These are phyloP conservation scores for Menura novaehollandiae DNA, from an alignment of 2,113 vertebrate genomes.

Conservation along the genomic window DNA sequence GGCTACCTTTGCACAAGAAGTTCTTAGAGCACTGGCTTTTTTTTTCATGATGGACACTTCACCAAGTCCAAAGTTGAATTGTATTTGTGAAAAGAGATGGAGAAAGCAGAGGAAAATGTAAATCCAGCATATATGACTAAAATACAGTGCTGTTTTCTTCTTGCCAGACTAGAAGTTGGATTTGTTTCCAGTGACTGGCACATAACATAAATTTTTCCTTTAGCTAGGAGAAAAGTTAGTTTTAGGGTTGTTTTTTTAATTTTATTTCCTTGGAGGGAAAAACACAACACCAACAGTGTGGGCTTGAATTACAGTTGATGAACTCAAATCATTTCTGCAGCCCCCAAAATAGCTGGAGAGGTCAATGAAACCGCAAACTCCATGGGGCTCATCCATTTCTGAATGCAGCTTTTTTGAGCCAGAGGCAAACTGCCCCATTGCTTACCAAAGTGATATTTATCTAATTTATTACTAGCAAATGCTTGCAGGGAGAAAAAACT, in stretches of 20 bases:
- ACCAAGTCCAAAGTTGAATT: background rate
- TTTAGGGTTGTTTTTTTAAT: background rate
- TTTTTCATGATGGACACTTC: background rate
- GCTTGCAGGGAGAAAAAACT: background rate
- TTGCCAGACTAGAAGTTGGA: background rate
- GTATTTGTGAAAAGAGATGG: background rate
- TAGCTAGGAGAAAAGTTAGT: background rate
- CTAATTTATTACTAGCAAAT: slow-evolving; percentile 20
- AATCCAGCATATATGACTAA: background rate
- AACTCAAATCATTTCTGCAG: slow-evolving; percentile 30
- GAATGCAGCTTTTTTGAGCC: background rate
- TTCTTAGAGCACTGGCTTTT: background rate
- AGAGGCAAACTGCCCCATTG: background rate
- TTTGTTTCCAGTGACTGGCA: background rate
- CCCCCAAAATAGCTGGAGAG: slow-evolving; percentile 15
- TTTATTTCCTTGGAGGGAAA: background rate
- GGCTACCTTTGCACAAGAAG: background rate
- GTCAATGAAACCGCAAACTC: slow-evolving; percentile 19
- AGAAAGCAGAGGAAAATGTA: background rate
- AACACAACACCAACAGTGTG: background rate
- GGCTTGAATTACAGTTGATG: slow-evolving; percentile 10
- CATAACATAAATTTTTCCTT: background rate
- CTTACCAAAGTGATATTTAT: slow-evolving; percentile 17
- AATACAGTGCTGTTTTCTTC: slow-evolving; percentile 4
- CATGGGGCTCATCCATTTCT: background rate